Percentiles rank a stretch among this genome's conserved stretches.
Evolutionary conservation across 2,113 vertebrate species (phyloP).

Genomic region (Trogon melanurus): DNA sequence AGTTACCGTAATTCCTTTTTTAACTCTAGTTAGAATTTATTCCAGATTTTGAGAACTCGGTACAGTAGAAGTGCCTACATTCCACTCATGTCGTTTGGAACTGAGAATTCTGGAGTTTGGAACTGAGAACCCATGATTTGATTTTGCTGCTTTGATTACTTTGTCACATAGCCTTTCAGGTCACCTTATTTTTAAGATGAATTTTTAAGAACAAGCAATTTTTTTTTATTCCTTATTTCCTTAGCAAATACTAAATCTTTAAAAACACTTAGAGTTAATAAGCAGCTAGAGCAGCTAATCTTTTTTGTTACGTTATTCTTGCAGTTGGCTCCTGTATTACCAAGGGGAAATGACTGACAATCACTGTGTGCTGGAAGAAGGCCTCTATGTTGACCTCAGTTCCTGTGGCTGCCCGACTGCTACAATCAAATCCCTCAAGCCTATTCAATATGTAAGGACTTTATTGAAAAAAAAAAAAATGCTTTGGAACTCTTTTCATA

Average conservation of each 20-base stretch:
- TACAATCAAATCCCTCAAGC: constrained; percentile 82
- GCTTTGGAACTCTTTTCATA: not conserved
- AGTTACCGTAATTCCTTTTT: not conserved
- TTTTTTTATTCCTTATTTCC: not conserved
- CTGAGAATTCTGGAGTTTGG: not conserved
- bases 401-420: constrained; percentile 81
- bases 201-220: not conserved
- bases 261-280: not conserved
- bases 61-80: not conserved
- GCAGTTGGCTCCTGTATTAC: constrained; percentile 86
- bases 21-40: not conserved
- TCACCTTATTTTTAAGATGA: not conserved
- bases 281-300: not conserved
- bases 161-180: not conserved
- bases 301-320: constrained; percentile 47
- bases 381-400: constrained; percentile 82
- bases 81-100: not conserved
- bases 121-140: not conserved
- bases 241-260: constrained; percentile 5
- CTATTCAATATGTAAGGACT: constrained; percentile 84
- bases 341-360: constrained; percentile 72
- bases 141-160: not conserved
- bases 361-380: constrained; percentile 87
- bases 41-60: not conserved
- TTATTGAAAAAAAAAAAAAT: not conserved